These are phyloP conservation scores for Ginglymostoma cirratum DNA, from an alignment of 2,113 vertebrate species.

Conservation along the genomic window DNA sequence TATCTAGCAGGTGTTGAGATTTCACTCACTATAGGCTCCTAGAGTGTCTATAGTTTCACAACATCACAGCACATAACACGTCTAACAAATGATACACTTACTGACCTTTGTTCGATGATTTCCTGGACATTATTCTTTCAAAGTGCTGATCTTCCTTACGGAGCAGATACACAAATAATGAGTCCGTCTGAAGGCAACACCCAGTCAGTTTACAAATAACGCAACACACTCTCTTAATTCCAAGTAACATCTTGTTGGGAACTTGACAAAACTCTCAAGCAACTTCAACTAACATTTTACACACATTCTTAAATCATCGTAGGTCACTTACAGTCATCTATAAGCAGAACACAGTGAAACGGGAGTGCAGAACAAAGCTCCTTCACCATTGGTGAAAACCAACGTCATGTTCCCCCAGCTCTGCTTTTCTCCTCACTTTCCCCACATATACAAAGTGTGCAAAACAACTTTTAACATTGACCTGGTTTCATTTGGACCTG, in stretches of 20 bases:
- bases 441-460: background rate
- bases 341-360: slow-evolving; percentile 12
- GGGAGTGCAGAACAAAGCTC: background rate
- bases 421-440: background rate
- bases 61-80: slow-evolving; percentile 32
- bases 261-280: slow-evolving; percentile 18
- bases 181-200: slow-evolving; percentile 14
- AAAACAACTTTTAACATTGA: background rate
- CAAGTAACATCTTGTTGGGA: slow-evolving; percentile 24
- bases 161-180: slow-evolving; percentile 18
- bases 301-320: background rate
- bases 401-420: background rate
- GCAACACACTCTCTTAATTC: slow-evolving; percentile 14
- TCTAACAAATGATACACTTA: slow-evolving; percentile 33
- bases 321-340: slow-evolving; percentile 13
- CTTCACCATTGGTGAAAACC: background rate
- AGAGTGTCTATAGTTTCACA: slow-evolving; percentile 32
- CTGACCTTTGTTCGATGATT: slow-evolving; percentile 16
- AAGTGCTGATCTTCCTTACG: slow-evolving; percentile 8
- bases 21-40: slow-evolving; percentile 12
- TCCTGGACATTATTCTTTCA: slow-evolving; percentile 33
- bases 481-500: background rate
- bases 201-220: background rate
- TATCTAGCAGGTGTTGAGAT: slow-evolving; percentile 30
- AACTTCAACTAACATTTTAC: slow-evolving; percentile 14